Conservation (phyloP, 92 coral and sea anemone species). For the Epizoanthus illoricatus region DNA sequence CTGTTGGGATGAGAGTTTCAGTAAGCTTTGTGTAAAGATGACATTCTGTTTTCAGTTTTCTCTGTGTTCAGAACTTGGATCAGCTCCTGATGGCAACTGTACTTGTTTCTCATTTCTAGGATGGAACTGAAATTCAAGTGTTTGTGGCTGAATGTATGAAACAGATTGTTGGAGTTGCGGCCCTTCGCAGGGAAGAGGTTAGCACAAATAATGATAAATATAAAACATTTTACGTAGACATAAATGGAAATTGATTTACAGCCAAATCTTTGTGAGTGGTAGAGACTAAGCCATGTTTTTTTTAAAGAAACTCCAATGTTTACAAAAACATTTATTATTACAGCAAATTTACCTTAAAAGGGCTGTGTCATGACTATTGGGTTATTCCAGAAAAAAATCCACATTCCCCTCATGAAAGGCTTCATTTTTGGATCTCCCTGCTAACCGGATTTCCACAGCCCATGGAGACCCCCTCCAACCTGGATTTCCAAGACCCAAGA, state of each 20-base stretch:
- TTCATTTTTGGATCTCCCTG: too few relatives aligned
- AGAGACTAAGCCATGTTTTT: not conserved
- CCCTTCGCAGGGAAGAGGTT: slow-evolving; percentile 97
- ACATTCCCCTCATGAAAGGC: too few relatives aligned
- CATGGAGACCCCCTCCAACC: too few relatives aligned
- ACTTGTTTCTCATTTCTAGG: slow-evolving; percentile 43
- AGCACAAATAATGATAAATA: too few relatives aligned
- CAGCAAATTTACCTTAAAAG: too few relatives aligned
- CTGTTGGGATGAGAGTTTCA: not conserved
- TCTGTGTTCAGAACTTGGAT: not conserved
- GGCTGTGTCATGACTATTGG: too few relatives aligned
- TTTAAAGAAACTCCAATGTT: too few relatives aligned
- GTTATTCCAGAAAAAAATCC: too few relatives aligned
- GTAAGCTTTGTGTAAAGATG: not conserved
- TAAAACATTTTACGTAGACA: not conserved
- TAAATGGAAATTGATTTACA: not conserved
- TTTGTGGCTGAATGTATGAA: slow-evolving; percentile 86
- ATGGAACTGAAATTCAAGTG: slow-evolving; percentile 90
- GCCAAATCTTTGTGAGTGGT: not conserved
- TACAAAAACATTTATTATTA: too few relatives aligned
- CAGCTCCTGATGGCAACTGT: not conserved
- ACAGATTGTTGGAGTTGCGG: slow-evolving; percentile 90
- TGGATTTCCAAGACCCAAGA: too few relatives aligned
- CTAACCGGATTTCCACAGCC: too few relatives aligned
- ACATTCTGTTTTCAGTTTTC: not conserved